Conservation (phyloP, 2,113 vertebrate species). For the Capra hircus region DNA sequence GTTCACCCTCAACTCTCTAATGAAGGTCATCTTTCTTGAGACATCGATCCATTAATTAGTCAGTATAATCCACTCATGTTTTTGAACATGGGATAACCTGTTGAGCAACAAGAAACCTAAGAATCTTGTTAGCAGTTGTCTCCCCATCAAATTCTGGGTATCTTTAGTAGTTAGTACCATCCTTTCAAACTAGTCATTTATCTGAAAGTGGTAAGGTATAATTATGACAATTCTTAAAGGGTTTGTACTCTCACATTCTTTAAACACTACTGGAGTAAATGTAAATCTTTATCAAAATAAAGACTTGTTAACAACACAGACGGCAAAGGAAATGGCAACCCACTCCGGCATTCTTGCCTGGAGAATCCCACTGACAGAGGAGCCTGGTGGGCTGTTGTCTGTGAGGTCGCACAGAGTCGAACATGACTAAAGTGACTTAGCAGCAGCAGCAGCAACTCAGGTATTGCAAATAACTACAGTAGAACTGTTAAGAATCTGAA, state of each 20-base stretch:
- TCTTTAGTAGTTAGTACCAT: neutral
- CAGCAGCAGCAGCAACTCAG: neutral
- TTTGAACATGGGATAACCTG: neutral
- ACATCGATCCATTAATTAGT: neutral
- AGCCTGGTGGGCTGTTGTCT: neutral
- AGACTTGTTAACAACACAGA: neutral
- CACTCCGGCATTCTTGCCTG: neutral
- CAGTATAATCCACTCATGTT: neutral
- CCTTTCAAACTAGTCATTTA: neutral
- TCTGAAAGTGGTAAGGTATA: neutral
- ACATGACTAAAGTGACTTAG: neutral
- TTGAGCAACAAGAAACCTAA: neutral
- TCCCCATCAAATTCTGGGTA: neutral
- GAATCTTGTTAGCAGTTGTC: neutral
- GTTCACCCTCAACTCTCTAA: neutral
- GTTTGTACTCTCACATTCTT: neutral
- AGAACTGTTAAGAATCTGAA: neutral
- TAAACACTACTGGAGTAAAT: neutral
- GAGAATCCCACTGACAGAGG: neutral
- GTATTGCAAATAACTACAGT: neutral
- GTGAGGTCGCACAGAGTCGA: accelerated
- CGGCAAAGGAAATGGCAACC: accelerated
- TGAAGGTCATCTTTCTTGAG: neutral
- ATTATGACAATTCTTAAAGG: neutral
- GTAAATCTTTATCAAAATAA: neutral